Evolutionary conservation across 2,888 invertebrate species (phyloP).

Genomic region (Alloplasta piceator): DNA sequence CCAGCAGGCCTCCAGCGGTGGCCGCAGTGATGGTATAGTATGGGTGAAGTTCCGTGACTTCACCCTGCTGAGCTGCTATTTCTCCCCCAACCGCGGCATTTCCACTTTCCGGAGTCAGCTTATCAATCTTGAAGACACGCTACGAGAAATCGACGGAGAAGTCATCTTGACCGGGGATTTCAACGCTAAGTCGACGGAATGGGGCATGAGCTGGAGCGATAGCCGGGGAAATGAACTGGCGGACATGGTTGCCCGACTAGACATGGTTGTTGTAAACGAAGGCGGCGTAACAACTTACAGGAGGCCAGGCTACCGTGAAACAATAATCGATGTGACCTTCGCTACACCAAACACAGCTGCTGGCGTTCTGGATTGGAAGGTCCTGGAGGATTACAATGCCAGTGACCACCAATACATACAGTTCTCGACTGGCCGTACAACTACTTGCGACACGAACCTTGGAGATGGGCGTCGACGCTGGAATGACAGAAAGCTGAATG

Average conservation of each 20-base stretch:
- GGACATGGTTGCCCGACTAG: too few relatives aligned
- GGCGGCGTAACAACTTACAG: conserved; percentile 45
- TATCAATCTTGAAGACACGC: neutral
- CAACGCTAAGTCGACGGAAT: too few relatives aligned
- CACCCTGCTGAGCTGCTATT: neutral
- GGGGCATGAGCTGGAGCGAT: too few relatives aligned
- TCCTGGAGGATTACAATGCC: conserved; percentile 35
- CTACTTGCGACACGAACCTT: conserved; percentile 4
- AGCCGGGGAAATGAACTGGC: too few relatives aligned
- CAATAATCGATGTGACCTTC: conserved; percentile 46
- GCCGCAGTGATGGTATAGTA: neutral
- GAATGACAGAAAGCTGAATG: conserved; percentile 37
- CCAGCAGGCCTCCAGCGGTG: too few relatives aligned
- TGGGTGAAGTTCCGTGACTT: conserved; percentile 19
- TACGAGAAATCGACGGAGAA: too few relatives aligned
- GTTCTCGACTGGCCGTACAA: conserved; percentile 18
- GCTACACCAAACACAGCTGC: conserved; percentile 28
- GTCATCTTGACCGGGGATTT: too few relatives aligned
- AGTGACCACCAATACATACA: conserved; percentile 55
- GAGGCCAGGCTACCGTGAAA: conserved; percentile 40
- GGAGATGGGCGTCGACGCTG: conserved; percentile 15
- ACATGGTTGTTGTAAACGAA: conserved; percentile 7
- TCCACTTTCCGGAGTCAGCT: too few relatives aligned
- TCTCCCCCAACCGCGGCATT: too few relatives aligned
- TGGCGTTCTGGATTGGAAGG: conserved; percentile 23